Evolutionary conservation across 2,797 vertebrate genomes (phyloP).

Genomic region (Rhodeus uyekii): DNA sequence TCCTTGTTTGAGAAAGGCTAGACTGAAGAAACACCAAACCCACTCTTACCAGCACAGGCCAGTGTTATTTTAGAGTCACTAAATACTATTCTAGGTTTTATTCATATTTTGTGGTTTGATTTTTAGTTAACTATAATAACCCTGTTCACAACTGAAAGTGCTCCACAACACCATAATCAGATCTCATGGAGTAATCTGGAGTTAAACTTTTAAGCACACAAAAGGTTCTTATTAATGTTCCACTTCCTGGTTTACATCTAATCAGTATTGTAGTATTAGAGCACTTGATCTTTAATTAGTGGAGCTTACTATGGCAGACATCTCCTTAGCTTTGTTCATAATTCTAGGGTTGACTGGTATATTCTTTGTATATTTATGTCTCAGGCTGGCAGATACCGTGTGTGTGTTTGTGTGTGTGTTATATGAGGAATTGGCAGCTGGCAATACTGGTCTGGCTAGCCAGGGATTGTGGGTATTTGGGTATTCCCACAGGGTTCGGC

Average conservation of each 20-base stretch:
- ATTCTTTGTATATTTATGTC: background rate
- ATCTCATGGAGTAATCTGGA: background rate
- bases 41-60: background rate
- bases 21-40: background rate
- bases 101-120: background rate
- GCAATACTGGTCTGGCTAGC: slow-evolving; percentile 14
- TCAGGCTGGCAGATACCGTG: background rate
- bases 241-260: background rate
- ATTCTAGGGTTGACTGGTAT: background rate
- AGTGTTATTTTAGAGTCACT: too few species aligned
- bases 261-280: background rate
- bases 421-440: slow-evolving; percentile 14
- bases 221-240: background rate
- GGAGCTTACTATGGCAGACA: background rate
- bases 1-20: background rate
- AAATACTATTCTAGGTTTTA: background rate
- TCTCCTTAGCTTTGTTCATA: background rate
- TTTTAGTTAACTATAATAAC: background rate
- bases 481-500: slow-evolving; percentile 29
- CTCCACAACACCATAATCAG: background rate
- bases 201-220: background rate
- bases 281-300: background rate
- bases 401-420: background rate
- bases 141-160: background rate
- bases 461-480: slow-evolving; percentile 29